These are phyloP conservation scores for Hedychridium roseum DNA, from an alignment of 2,888 invertebrate genomes.

Conservation along the genomic window DNA sequence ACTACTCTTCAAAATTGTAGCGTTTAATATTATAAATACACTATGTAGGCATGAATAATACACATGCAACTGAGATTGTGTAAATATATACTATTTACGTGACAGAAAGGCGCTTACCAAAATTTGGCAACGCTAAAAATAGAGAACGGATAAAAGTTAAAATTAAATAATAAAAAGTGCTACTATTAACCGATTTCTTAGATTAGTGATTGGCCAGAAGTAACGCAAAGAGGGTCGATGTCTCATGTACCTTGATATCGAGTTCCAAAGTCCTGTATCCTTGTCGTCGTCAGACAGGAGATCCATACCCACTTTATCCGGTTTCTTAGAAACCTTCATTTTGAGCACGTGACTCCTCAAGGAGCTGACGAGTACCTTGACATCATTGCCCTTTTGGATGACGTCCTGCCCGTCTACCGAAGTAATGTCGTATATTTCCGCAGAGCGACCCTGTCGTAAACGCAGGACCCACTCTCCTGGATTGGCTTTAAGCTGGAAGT, in stretches of 20 bases:
- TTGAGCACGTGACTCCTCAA: constrained; percentile 92
- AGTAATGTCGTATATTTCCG: constrained; percentile 90
- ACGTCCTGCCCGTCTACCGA: constrained; percentile 67
- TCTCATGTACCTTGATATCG: constrained; percentile 80
- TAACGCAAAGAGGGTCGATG: neutral
- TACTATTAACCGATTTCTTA: too few species aligned
- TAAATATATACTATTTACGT: constrained; percentile 26
- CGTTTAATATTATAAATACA: too few species aligned
- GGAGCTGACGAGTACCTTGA: constrained; percentile 82
- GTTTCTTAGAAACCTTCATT: constrained; percentile 88
- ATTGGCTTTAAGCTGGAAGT: constrained; percentile 97
- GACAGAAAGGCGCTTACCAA: constrained; percentile 56
- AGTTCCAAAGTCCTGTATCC: constrained; percentile 88
- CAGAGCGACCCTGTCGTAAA: constrained; percentile 90
- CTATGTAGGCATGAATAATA: too few species aligned
- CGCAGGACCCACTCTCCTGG: constrained; percentile 95
- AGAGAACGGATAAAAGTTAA: constrained; percentile 46
- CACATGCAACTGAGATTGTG: constrained; percentile 10
- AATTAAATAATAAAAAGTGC: constrained; percentile 25
- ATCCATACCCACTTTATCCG: constrained; percentile 86
- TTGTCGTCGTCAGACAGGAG: constrained; percentile 83
- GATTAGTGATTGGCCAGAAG: neutral
- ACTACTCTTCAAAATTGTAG: too few species aligned
- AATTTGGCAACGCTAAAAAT: constrained; percentile 59
- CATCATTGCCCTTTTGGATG: constrained; percentile 61